phyloP scores from a whole-genome alignment of 2,797 vertebrate species.

The Natrix natrix region DNA sequence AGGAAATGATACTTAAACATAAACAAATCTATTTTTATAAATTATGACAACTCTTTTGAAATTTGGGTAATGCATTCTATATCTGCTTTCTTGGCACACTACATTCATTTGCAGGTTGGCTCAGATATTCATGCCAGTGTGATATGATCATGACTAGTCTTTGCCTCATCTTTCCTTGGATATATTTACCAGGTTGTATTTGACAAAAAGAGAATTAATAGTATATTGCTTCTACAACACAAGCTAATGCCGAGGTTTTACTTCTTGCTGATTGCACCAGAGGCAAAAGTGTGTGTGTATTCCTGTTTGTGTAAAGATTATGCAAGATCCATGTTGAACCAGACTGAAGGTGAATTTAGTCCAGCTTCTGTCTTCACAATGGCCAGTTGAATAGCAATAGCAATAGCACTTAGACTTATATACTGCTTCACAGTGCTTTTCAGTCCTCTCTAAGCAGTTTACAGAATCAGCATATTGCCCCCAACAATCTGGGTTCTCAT shows the following conservation, averaged over 20 bases:
- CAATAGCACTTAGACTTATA: background rate
- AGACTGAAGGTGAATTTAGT: background rate
- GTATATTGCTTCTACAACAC: background rate
- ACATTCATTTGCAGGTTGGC: slow-evolving; percentile 1
- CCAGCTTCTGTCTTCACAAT: background rate
- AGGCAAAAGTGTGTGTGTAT: background rate
- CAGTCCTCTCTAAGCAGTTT: background rate
- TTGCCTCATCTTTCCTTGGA: background rate
- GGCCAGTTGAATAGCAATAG: background rate
- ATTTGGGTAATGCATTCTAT: background rate
- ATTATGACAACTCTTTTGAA: slow-evolving; percentile 15
- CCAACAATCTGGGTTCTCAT: background rate
- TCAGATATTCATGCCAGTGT: background rate
- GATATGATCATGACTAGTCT: background rate
- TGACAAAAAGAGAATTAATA: background rate
- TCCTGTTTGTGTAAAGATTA: background rate
- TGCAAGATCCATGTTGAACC: background rate
- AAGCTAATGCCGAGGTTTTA: no score
- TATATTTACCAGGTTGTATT: background rate
- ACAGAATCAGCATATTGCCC: background rate
- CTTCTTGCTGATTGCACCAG: background rate
- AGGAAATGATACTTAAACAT: background rate
- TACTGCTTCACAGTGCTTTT: background rate
- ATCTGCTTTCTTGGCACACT: background rate
- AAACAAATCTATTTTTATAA: slow-evolving; percentile 14